Percentiles rank a stretch among this genome's conserved stretches.
Evolutionary conservation across 2,797 vertebrate species (phyloP).

Genomic region (Podarcis siculus): DNA sequence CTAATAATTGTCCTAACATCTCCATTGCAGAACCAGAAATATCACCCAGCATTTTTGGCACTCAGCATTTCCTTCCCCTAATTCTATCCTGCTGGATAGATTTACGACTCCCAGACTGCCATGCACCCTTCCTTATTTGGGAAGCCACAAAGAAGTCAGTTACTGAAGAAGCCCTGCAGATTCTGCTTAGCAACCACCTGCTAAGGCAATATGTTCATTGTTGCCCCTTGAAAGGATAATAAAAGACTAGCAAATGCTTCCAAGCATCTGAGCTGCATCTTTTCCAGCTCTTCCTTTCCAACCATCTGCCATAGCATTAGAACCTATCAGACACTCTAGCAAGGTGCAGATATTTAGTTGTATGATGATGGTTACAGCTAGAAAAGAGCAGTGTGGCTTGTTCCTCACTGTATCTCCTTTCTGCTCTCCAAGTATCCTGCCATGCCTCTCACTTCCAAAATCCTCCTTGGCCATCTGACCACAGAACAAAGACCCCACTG

Average conservation of each 20-base stretch:
- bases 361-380: not conserved
- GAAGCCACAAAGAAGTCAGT: not conserved
- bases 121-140: not conserved
- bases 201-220: slow-evolving; percentile 18
- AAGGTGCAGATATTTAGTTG: not conserved
- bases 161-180: not conserved
- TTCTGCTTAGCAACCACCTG: slow-evolving; percentile 10
- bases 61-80: not conserved
- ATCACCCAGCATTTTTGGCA: not conserved
- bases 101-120: not conserved
- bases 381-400: not conserved
- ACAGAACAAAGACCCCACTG: not conserved
- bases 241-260: not conserved
- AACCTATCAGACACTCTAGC: not conserved
- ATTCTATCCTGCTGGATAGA: not conserved
- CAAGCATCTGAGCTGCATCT: not conserved
- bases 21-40: not conserved
- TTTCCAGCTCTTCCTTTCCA: slow-evolving; percentile 8
- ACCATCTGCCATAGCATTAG: not conserved
- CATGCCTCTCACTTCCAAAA: not conserved
- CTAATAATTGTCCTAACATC: not conserved
- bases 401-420: not conserved
- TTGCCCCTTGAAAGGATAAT: slow-evolving; percentile 3
- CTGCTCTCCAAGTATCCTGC: not conserved
- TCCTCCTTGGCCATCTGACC: not conserved